Conservation (phyloP, 2,888 invertebrate genomes). For the Aphodius sticticus region DNA sequence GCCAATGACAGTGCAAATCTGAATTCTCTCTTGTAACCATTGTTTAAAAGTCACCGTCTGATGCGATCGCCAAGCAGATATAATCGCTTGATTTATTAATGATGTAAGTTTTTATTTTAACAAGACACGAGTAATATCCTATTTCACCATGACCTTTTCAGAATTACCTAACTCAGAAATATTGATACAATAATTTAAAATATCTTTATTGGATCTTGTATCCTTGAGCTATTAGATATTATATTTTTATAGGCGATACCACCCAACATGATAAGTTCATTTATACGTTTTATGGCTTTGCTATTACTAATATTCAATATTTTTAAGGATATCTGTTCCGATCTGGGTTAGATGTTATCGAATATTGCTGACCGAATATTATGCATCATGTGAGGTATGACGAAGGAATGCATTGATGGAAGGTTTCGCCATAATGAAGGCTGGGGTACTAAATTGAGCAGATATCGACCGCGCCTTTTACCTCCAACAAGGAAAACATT, state of each 20-base stretch:
- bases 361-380: not conserved
- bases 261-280: not conserved
- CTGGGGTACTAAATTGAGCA: not conserved
- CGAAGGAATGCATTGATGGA: not conserved
- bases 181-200: not conserved
- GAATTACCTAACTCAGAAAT: not conserved
- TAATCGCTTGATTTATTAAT: not conserved
- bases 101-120: not conserved
- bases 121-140: not conserved
- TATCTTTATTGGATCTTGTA: not conserved
- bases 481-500: not conserved
- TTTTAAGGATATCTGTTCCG: not conserved
- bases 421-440: not conserved
- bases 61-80: not conserved
- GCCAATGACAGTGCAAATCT: slow-evolving; percentile 9
- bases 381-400: not conserved
- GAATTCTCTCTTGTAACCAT: not conserved
- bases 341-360: not conserved
- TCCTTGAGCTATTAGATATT: not conserved
- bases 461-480: not conserved
- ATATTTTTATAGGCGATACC: not conserved
- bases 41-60: not conserved
- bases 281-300: not conserved
- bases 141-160: not conserved
- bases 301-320: not conserved